phyloP scores from a whole-genome alignment of 1,140 invertebrate species.

The Ceratosolen fusciceps region DNA sequence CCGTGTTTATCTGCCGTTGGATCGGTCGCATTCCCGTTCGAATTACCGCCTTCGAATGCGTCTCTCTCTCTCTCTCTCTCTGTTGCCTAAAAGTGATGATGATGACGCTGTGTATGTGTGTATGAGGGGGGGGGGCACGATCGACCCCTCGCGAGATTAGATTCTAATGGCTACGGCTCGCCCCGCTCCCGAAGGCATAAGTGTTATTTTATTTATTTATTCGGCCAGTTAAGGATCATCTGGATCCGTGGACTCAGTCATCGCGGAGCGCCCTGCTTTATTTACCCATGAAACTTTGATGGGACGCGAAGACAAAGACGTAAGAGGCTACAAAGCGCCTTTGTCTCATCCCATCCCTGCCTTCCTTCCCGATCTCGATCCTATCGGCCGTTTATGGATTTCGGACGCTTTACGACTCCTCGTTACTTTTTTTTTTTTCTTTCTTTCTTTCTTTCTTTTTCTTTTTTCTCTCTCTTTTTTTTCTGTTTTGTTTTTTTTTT shows the following conservation, averaged over 20 bases:
- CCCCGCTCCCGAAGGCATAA: neutral
- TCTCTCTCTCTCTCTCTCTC: neutral
- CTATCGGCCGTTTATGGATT: neutral
- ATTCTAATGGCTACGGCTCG: constrained; percentile 6
- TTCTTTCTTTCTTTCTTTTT: no score
- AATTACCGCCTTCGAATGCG: neutral
- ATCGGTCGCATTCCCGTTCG: neutral
- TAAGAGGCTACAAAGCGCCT: no score
- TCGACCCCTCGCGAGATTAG: constrained; percentile 2
- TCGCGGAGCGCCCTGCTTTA: neutral
- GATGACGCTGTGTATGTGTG: neutral
- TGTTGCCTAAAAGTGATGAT: constrained; percentile 11
- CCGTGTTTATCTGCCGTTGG: neutral
- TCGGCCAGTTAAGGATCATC: neutral
- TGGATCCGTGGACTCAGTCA: no score
- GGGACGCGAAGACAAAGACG: neutral
- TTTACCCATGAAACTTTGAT: neutral
- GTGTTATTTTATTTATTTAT: constrained; percentile 46
- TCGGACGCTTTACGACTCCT: neutral
- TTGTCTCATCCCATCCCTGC: neutral
- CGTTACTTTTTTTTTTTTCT: no score
- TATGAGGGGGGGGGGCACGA: no score
- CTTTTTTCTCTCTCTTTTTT: no score
- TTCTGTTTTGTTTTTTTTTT: no score
- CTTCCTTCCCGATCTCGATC: neutral